phyloP scores from a whole-genome alignment of 2,113 vertebrate genomes.

The Synchiropus splendidus region DNA sequence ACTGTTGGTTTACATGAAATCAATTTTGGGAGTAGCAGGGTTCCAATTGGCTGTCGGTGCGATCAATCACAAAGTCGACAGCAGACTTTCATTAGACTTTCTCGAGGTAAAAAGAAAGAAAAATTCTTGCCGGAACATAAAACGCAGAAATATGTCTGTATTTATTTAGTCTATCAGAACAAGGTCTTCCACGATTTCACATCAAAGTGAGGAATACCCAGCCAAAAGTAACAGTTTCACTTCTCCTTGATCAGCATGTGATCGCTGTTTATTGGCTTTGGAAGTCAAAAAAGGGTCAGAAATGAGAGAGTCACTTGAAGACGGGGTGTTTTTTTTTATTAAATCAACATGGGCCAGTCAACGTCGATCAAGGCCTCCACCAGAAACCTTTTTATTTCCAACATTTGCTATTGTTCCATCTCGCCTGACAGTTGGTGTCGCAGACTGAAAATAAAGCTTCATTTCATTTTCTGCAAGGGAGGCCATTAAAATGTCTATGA shows the following conservation, averaged over 20 bases:
- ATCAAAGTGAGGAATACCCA: conserved; percentile 59
- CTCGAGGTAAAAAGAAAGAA: conserved; percentile 19
- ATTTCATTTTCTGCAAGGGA: too few species aligned
- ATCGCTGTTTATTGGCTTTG: conserved; percentile 63
- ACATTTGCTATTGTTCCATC: neutral
- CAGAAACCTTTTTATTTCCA: conserved; percentile 8
- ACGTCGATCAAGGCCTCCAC: conserved; percentile 5
- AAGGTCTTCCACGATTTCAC: conserved; percentile 47
- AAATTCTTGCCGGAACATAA: conserved; percentile 45
- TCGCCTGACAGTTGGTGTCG: too few species aligned
- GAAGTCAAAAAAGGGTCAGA: conserved; percentile 49
- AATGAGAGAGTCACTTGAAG: conserved; percentile 33
- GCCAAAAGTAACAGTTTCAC: conserved; percentile 69
- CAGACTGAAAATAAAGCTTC: too few species aligned
- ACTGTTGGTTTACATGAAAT: conserved; percentile 72
- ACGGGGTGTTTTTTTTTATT: conserved; percentile 47
- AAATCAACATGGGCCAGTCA: conserved; percentile 42
- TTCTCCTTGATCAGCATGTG: conserved; percentile 60
- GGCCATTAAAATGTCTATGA: too few species aligned
- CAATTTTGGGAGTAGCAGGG: conserved; percentile 68
- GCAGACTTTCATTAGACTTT: conserved; percentile 65
- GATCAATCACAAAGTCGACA: conserved; percentile 71
- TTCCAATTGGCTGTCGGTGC: conserved; percentile 74
- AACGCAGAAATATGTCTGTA: conserved; percentile 45
- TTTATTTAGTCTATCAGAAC: conserved; percentile 63